A percentile compares a stretch with the other conserved stretches of the same genome.
These are phyloP conservation scores for Littorina saxatilis DNA, from an alignment of 1,140 invertebrate species.

Conservation along the genomic window DNA sequence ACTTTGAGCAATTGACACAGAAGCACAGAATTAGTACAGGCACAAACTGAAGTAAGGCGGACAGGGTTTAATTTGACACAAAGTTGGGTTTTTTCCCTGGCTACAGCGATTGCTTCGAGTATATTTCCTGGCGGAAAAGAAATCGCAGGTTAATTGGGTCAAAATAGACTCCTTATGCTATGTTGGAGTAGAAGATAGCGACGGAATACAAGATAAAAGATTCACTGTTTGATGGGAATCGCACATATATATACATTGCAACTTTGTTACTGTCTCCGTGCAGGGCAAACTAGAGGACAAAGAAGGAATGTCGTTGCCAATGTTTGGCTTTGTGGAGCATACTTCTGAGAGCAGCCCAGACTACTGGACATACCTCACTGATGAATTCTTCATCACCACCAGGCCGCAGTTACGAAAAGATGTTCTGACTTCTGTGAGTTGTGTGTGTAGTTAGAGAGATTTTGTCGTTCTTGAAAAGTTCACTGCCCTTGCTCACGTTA, in stretches of 20 bases:
- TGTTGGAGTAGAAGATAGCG: background rate
- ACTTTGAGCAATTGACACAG: too few species aligned
- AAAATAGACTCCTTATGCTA: too few species aligned
- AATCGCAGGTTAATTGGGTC: too few species aligned
- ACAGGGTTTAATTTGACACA: too few species aligned
- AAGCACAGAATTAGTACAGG: too few species aligned
- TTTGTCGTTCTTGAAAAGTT: background rate
- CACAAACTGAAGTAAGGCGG: too few species aligned
- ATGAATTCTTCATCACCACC: conserved; percentile 71
- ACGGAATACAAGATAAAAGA: background rate
- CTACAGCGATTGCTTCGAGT: too few species aligned
- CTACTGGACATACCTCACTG: conserved; percentile 72
- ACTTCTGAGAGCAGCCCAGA: conserved; percentile 43
- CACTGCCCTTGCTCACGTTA: background rate
- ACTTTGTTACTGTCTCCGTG: conserved; percentile 17
- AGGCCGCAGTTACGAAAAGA: conserved; percentile 62
- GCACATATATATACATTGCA: background rate
- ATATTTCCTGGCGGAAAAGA: too few species aligned
- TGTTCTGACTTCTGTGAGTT: conserved; percentile 65
- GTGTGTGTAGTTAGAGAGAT: background rate
- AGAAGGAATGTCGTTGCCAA: conserved; percentile 53
- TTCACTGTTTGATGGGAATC: background rate
- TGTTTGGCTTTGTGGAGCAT: conserved; percentile 55
- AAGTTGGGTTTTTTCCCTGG: too few species aligned
- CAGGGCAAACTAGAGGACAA: conserved; percentile 53